These are phyloP conservation scores for Heteropelma amictum DNA, from an alignment of 2,888 invertebrate species.

Conservation along the genomic window DNA sequence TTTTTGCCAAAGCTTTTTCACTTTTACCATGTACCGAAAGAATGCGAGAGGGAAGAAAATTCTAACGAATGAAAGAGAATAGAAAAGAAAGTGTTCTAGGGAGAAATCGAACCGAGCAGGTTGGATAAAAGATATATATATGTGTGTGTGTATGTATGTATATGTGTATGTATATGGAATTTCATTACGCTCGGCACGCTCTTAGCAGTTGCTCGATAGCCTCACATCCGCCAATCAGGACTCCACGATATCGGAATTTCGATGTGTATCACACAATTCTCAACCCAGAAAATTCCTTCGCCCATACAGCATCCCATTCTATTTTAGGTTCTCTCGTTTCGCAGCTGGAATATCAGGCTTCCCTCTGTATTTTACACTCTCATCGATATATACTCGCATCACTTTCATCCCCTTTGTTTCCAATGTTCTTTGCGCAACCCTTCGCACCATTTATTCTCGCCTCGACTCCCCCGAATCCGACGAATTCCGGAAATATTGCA, in stretches of 20 bases:
- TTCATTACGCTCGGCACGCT: constrained; percentile 64
- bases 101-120: constrained; percentile 14
- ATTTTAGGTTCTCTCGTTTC: neutral
- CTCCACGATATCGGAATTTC: constrained; percentile 69
- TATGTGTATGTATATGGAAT: constrained; percentile 64
- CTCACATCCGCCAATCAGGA: constrained; percentile 62
- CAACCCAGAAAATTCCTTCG: constrained; percentile 57
- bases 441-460: neutral
- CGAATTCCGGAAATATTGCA: constrained; percentile 40
- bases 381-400: constrained; percentile 20
- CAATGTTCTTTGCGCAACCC: constrained; percentile 29
- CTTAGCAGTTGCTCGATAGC: constrained; percentile 41
- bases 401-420: constrained; percentile 42
- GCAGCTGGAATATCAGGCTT: constrained; percentile 33
- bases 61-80: constrained; percentile 31
- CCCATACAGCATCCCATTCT: constrained; percentile 64
- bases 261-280: constrained; percentile 64
- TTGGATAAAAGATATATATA: constrained; percentile 52
- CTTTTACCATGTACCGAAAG: constrained; percentile 14
- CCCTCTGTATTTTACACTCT: constrained; percentile 27
- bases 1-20: neutral
- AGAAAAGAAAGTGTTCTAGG: constrained; percentile 17
- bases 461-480: neutral
- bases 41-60: constrained; percentile 5
- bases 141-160: no score